Conservation (phyloP, 2,888 invertebrate genomes). For the Achlya flavicornis region DNA sequence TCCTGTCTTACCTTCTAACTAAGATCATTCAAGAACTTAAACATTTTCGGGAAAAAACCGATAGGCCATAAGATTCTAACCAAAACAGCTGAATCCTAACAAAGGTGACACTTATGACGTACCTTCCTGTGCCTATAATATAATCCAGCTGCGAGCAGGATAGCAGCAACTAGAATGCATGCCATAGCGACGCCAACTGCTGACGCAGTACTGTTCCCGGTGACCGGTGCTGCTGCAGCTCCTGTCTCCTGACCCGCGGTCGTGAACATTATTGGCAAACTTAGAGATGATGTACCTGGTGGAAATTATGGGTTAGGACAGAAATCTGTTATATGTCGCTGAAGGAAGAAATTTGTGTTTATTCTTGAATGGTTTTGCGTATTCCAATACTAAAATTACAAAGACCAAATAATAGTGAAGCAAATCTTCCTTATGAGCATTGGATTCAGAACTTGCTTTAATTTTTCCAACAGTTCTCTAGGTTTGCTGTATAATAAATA, state of each 20-base stretch:
- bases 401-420: too few species aligned
- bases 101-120: conserved; percentile 16
- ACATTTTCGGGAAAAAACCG: too few species aligned
- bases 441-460: too few species aligned
- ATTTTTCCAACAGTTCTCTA: too few species aligned
- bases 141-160: conserved; percentile 85
- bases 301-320: not conserved
- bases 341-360: too few species aligned
- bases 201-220: conserved; percentile 83
- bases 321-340: too few species aligned
- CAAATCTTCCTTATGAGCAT: too few species aligned
- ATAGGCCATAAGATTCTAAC: not conserved
- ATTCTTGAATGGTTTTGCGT: too few species aligned
- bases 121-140: conserved; percentile 85
- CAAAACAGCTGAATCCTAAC: not conserved
- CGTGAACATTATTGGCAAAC: conserved; percentile 89
- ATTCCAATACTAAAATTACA: too few species aligned
- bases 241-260: conserved; percentile 89
- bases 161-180: conserved; percentile 84
- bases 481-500: too few species aligned
- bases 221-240: conserved; percentile 85
- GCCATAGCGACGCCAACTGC: conserved; percentile 87
- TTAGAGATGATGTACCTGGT: conserved; percentile 88
- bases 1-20: too few species aligned
- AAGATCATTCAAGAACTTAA: too few species aligned